Evolutionary conservation across 2,888 invertebrate genomes (phyloP).

Genomic region (Ceratothoa steindachneri): DNA sequence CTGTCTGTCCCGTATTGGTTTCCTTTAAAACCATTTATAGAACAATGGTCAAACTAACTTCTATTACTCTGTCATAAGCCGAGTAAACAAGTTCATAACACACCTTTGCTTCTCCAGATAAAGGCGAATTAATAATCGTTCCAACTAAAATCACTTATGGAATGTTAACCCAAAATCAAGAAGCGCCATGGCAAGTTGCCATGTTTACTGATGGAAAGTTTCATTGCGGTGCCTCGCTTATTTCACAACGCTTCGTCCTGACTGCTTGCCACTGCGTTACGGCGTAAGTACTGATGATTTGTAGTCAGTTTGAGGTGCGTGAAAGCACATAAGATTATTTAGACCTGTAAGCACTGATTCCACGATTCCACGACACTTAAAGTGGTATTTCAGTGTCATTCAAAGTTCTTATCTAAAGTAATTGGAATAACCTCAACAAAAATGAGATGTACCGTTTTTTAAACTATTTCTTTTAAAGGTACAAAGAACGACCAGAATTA

Average conservation of each 20-base stretch:
- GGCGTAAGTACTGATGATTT: slow-evolving; percentile 49
- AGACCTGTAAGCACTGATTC: not conserved
- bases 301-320: no score
- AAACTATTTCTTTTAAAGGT: slow-evolving; percentile 1
- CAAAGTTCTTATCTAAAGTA: no score
- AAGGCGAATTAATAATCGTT: not conserved
- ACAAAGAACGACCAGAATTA: not conserved
- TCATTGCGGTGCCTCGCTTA: slow-evolving; percentile 54
- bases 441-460: no score
- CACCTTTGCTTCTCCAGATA: no score
- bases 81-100: no score
- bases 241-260: slow-evolving; percentile 51
- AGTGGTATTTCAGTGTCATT: no score
- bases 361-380: not conserved
- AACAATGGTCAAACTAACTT: no score
- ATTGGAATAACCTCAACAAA: no score
- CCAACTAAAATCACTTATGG: not conserved
- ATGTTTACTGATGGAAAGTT: slow-evolving; percentile 53
- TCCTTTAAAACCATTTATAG: no score
- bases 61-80: no score
- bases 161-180: not conserved
- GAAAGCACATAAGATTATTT: not conserved
- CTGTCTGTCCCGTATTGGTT: no score
- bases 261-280: slow-evolving; percentile 54
- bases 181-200: slow-evolving; percentile 52